Percentiles rank a stretch among this genome's conserved stretches.
phyloP scores from a whole-genome alignment of 2,888 invertebrate species.

The Crocallis elinguaria region DNA sequence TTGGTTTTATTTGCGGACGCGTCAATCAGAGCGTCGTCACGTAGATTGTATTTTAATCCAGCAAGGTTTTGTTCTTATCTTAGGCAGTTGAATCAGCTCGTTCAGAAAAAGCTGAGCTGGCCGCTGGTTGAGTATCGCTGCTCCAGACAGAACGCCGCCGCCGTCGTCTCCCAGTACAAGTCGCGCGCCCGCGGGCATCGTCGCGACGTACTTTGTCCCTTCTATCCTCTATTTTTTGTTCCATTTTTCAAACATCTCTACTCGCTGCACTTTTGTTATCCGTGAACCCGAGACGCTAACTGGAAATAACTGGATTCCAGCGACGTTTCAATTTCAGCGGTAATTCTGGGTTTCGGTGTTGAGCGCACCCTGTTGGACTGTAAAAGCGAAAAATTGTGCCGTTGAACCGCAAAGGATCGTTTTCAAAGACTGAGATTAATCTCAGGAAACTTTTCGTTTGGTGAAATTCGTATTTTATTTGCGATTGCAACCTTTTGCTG shows the following conservation, averaged over 20 bases:
- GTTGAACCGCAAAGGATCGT: conserved; percentile 24
- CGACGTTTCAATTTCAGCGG: conserved; percentile 37
- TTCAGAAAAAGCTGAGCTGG: not conserved
- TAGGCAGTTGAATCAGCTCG: not conserved
- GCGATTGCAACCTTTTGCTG: conserved; percentile 1
- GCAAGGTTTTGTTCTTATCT: too few species aligned
- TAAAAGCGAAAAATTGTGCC: conserved; percentile 22
- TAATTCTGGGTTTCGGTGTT: conserved; percentile 29
- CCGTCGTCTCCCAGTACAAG: conserved; percentile 11
- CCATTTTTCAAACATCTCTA: conserved; percentile 36
- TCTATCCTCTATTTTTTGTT: conserved; percentile 33
- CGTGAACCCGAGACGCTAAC: conserved; percentile 38
- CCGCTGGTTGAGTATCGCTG: not conserved
- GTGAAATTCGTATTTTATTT: conserved; percentile 11
- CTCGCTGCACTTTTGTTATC: conserved; percentile 36
- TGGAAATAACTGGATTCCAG: conserved; percentile 35
- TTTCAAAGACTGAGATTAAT: conserved; percentile 28
- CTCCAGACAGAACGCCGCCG: conserved; percentile 4
- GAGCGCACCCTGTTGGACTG: conserved; percentile 15
- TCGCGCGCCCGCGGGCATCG: conserved; percentile 33
- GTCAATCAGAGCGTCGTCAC: too few species aligned
- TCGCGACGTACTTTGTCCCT: conserved; percentile 35
- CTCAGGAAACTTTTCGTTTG: conserved; percentile 5
- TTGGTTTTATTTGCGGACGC: too few species aligned
- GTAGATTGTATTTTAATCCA: too few species aligned